Conservation (phyloP, 2,113 vertebrate species). For the Colossoma macropomum region DNA sequence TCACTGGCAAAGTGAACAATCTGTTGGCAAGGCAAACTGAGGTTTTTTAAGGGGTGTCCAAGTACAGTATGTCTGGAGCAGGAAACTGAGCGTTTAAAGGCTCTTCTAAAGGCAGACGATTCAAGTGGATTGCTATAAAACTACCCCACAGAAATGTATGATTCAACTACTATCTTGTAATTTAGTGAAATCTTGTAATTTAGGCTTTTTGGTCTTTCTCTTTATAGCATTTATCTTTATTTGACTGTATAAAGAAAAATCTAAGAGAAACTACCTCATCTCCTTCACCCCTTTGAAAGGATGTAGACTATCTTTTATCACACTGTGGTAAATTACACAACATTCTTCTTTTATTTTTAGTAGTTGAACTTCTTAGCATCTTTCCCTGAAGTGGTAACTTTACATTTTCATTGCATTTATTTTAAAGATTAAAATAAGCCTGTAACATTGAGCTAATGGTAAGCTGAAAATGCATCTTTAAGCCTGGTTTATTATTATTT, state of each 20-base stretch:
- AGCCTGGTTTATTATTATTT: no score
- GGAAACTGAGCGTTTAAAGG: background rate
- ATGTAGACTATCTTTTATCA: no score
- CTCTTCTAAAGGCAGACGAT: background rate
- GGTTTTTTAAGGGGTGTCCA: background rate
- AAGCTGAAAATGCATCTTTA: no score
- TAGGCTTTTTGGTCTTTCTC: background rate
- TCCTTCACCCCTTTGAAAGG: no score
- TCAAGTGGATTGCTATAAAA: background rate
- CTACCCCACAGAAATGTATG: background rate
- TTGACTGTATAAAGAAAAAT: background rate
- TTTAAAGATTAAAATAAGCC: background rate
- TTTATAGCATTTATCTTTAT: background rate
- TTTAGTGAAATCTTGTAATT: background rate
- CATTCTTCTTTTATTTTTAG: no score
- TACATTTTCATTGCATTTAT: background rate
- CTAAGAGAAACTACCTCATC: no score
- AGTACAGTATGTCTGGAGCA: background rate
- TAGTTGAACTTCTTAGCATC: no score
- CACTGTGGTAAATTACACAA: no score
- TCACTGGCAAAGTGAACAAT: slow-evolving; percentile 33
- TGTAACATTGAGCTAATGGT: background rate
- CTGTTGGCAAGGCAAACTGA: background rate
- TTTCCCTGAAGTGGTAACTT: background rate
- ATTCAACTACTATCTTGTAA: slow-evolving; percentile 7